Evolutionary conservation across 2,888 invertebrate species (phyloP), one percentile per base, ranked within the genome.

Genomic region (Netelia virgata): DNA sequence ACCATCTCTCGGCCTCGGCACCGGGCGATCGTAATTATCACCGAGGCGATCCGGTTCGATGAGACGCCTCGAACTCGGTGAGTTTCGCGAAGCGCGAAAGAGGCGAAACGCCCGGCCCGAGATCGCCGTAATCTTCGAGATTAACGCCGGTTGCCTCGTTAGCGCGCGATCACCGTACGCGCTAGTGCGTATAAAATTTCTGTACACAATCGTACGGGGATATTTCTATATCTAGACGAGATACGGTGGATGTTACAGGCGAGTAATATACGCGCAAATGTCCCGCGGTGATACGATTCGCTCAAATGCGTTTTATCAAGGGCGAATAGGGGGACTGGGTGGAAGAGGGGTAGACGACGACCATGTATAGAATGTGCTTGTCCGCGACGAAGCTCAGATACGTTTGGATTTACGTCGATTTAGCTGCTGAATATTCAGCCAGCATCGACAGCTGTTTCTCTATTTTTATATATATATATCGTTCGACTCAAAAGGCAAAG

Each of bases 121-220:
- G 81, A 78, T 76, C 69, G 68, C 55, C 55, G 72, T 83, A 83
- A 86, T 85, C 85, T 83, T 72, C 69, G 64, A 79, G 85, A 86
- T 86, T 86, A 86, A 83, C 85, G 82, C 86, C 69, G 83, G 78
- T 73, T 28, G 69, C 75, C 80, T 86, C 85, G 86, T 86, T 86
- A 86, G 79, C 72, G 69, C 79, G 77, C 79, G 82, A 83, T 84
- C 81, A 53, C 77, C 57, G 74, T 47, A 47, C 64, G 81, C 84
- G 77, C 84, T 66, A 81, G 84, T 81, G 84, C 84, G 84, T 84
- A 59, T 20, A 73, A 59, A 74, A 73, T 50, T 59, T 69, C 43
- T 73, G 28, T 66, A 14, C 14, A 57, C 16, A 36, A 66, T 43
- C 36, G 57, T 47, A 47, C 14, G 14, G 3, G 14, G 11, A 47